Conservation (phyloP, 1,140 invertebrate species). For the Drosophila sproati region DNA sequence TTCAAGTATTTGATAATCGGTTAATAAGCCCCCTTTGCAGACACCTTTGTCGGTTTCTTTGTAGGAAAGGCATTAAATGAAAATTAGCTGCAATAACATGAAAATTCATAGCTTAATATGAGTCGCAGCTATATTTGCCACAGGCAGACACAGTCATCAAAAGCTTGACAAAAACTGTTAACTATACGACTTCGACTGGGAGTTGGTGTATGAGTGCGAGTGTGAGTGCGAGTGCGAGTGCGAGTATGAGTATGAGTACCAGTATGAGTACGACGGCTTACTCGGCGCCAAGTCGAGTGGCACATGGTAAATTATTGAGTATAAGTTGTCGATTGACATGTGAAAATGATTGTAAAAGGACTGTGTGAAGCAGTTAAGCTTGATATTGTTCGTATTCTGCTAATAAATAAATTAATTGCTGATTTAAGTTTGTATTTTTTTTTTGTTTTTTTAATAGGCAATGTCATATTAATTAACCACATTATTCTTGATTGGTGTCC, state of each 20-base stretch:
- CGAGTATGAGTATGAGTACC: background rate
- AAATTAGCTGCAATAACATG: slow-evolving; percentile 80
- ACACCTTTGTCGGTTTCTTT: slow-evolving; percentile 19
- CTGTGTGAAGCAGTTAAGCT: slow-evolving; percentile 63
- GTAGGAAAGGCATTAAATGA: slow-evolving; percentile 57
- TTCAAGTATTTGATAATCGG: too few relatives aligned
- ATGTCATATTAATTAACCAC: slow-evolving; percentile 24
- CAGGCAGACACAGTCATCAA: slow-evolving; percentile 15
- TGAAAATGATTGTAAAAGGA: slow-evolving; percentile 77
- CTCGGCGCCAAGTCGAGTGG: slow-evolving; percentile 21
- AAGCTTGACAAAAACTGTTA: slow-evolving; percentile 54
- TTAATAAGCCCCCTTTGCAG: background rate
- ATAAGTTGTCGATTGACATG: slow-evolving; percentile 72
- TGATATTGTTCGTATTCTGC: slow-evolving; percentile 39
- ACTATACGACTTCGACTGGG: slow-evolving; percentile 25
- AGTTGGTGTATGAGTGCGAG: background rate
- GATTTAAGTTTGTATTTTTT: slow-evolving; percentile 40
- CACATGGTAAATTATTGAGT: slow-evolving; percentile 53
- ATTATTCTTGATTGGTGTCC: too few relatives aligned
- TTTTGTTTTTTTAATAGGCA: slow-evolving; percentile 43
- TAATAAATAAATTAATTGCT: slow-evolving; percentile 69
- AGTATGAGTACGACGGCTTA: slow-evolving; percentile 19
- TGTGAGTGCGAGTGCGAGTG: slow-evolving; percentile 4
- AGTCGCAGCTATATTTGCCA: slow-evolving; percentile 36
- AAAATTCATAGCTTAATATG: slow-evolving; percentile 80